These are phyloP conservation scores for Tolmerus cingulatus DNA, from an alignment of 2,888 invertebrate species.

Conservation along the genomic window DNA sequence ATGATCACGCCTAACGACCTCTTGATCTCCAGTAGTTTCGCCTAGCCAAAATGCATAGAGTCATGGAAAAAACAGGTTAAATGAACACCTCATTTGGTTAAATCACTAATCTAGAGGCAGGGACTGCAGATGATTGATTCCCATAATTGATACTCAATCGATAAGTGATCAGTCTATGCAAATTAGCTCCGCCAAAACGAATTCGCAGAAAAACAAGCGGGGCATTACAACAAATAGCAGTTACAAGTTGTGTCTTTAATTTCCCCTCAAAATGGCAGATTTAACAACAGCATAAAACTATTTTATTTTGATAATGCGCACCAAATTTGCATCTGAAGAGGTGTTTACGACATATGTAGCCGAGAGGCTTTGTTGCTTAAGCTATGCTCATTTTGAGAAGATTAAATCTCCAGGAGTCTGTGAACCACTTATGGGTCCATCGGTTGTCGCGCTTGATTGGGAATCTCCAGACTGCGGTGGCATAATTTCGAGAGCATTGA, in stretches of 20 bases:
- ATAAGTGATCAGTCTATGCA: background rate
- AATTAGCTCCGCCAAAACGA: background rate
- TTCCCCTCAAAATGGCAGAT: background rate
- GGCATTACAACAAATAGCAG: background rate
- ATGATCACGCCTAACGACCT: background rate
- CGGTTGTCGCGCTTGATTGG: background rate
- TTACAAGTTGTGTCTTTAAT: background rate
- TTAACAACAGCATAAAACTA: background rate
- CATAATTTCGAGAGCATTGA: background rate
- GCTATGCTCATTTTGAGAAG: background rate
- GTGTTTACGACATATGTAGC: background rate
- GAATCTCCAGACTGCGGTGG: background rate
- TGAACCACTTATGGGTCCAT: background rate
- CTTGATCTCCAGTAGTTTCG: background rate
- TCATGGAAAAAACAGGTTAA: background rate
- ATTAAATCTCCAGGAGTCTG: background rate
- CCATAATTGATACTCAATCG: background rate
- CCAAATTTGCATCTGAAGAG: slow-evolving; percentile 11
- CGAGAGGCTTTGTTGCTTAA: background rate
- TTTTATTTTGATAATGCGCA: background rate
- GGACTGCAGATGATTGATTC: background rate
- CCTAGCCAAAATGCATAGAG: background rate
- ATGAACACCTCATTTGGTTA: background rate
- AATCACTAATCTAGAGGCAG: background rate
- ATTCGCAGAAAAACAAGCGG: background rate